Conservation (phyloP, 2,113 vertebrate species). For the Chloropsis hardwickii region DNA sequence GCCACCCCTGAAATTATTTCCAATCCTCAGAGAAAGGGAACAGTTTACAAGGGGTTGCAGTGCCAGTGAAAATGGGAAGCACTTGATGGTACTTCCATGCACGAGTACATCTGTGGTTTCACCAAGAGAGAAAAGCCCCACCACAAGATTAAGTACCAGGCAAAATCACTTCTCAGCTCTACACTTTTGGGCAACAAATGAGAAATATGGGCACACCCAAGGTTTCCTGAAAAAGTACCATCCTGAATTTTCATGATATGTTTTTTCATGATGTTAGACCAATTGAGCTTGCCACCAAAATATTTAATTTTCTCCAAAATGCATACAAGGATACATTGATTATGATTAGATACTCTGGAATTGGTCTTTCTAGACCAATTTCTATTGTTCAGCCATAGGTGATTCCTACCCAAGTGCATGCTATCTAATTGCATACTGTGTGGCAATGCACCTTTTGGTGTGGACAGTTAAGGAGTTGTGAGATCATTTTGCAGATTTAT, state of each 20-base stretch:
- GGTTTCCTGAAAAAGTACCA: neutral
- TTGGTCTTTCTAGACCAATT: neutral
- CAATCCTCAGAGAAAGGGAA: neutral
- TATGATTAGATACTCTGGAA: neutral
- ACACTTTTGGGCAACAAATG: neutral
- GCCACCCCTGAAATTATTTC: neutral
- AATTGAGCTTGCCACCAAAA: neutral
- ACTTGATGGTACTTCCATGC: accelerated
- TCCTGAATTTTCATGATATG: neutral
- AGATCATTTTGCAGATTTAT: neutral
- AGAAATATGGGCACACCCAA: neutral
- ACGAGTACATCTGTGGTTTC: neutral
- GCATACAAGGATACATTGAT: neutral
- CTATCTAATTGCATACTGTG: neutral
- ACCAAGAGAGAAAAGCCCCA: neutral
- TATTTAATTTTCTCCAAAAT: neutral
- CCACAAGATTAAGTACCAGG: neutral
- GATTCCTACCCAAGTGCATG: neutral
- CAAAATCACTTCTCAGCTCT: neutral
- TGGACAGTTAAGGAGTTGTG: neutral
- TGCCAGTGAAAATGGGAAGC: neutral
- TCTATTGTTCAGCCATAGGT: neutral
- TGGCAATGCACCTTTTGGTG: neutral
- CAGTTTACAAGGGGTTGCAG: neutral
- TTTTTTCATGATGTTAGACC: neutral